Evolutionary conservation across 2,113 vertebrate genomes (phyloP), one percentile per base, ranked within the genome.

Genomic region (Lophura nycthemera): DNA sequence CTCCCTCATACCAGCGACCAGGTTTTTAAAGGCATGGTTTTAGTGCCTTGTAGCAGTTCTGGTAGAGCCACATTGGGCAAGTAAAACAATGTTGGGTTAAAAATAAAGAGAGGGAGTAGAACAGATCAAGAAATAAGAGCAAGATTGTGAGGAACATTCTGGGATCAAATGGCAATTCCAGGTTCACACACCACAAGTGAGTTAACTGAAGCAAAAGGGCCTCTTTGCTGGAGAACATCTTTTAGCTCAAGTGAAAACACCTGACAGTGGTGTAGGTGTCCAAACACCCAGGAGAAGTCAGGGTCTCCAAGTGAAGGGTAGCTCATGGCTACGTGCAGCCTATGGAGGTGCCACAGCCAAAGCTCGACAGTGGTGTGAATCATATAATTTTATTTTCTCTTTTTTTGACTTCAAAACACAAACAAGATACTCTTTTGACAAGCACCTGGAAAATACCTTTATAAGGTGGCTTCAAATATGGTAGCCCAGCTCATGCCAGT

Each of bases 181-280:
- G 29, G 57, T 70, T 84, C 38, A 9, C 17, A 30, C 13, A n/a
- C 7, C 0, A 0, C 5, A 50, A 25, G 19, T 34, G 59, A 88
- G 25, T 38, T 30, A 47, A 11, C 5, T 48, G 59, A 63, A 85
- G 11, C 16, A 52, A 40, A 11, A 4, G 42, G 40, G 7, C 24
- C 24, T 82, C 42, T 57, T 17, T 7, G 14, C 21, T 54, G 38
- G 13, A 81, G 8, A 5, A 6, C 27, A 25, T 13, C 7, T 65
- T 89, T 64, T 64, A 92, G 36, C n/a, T 83, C 27, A 45, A 52
- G 14, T 13, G 18, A 57, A 75, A 32, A 63, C 29, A 47, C 6
- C 10, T 21, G 16, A 5, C 16, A 27, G 56, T 0, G 0, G 29
- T 60, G 25, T 32, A 6, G 42, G 27, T 63, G 6, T 11, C 36